Base-by-base conservation (phyloP, 2,797 vertebrate genomes). In the Hydrocynus forskahlii region DNA sequence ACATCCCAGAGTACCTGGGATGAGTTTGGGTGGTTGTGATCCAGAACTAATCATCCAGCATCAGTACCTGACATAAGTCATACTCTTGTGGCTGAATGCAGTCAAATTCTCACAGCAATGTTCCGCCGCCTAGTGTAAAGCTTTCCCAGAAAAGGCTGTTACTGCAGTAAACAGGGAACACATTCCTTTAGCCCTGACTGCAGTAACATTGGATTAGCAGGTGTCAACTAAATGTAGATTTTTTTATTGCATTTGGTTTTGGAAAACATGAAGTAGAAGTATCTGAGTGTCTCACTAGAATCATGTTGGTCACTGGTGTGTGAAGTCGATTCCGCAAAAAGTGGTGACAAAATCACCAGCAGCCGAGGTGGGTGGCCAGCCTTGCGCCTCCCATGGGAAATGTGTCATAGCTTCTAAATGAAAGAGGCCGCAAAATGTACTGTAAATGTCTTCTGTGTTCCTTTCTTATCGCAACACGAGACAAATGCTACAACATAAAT, bases 401-500 rank as follows among this genome's bases (percentile, higher is more conserved):
- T 69, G 14, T 68, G 63, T 62, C 40, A 64, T 29, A 40, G 7
- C 63, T 64, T 19, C 45, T 71, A 71, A 76, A 69, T 73, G 71
- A 74, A 74, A 74, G 54, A 59, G 35, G 25, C 66, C 5, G 29
- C 5, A 68, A 55, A 70, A 60, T 52, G 60, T 66, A 82, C n/a
- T 55, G 62, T 67, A 78, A 40, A 40, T 40, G 45, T 77, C 0
- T 54, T 78, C 50, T 55, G 48, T 72, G 50, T 55, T 72, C 74
- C 78, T 68, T 66, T 79, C 64, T 70, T 45, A 79, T 75, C 55
- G 21, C 71, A 69, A 73, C 45, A 57, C 48, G 72, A 40, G 63
- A 79, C 72, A 83, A 62, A 79, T 50, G 57, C 25, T 71, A 55
- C 79, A 70, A 67, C 78, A 79, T 70, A 6, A 35, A 79, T 75